phyloP scores from a whole-genome alignment of 2,113 vertebrate species.

The Ophiodon elongatus region DNA sequence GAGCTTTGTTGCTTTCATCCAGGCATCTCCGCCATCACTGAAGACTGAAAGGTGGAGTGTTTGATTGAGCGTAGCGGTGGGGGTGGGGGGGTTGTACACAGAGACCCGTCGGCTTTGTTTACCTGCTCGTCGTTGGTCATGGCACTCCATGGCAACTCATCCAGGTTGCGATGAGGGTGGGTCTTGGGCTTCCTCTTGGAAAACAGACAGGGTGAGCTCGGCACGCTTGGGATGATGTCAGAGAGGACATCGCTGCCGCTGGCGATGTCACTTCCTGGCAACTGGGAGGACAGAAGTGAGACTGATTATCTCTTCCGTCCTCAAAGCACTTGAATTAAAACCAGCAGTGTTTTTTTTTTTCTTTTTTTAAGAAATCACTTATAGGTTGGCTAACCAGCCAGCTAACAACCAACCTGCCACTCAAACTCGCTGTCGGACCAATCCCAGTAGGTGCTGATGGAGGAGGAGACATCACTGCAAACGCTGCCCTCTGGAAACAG shows the following conservation, averaged over 20 bases:
- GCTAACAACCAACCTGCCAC: constrained; percentile 91
- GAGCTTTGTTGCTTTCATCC: neutral
- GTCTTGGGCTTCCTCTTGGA: constrained; percentile 93
- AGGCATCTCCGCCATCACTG: neutral
- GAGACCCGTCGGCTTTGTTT: neutral
- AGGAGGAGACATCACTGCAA: constrained; percentile 99
- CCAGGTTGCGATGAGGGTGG: constrained; percentile 90
- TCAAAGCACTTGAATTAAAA: neutral
- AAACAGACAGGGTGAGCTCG: constrained; percentile 94
- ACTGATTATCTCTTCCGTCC: neutral
- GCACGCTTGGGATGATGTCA: constrained; percentile 97
- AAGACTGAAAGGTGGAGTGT: too few species aligned
- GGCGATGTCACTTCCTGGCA: constrained; percentile 96
- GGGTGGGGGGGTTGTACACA: too few species aligned
- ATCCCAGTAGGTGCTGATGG: constrained; percentile 98
- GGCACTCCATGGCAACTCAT: constrained; percentile 97
- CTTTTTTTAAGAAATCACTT: neutral
- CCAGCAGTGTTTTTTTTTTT: neutral
- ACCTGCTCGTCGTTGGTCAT: constrained; percentile 99
- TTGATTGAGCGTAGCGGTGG: neutral
- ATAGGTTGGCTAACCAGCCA: neutral
- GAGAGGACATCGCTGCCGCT: constrained; percentile 98
- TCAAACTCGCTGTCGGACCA: constrained; percentile 99
- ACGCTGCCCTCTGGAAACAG: constrained; percentile 98
- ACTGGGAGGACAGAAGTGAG: constrained; percentile 76